These are phyloP conservation scores for Apis mellifera DNA, from an alignment of 1,140 invertebrate species.

Conservation along the genomic window DNA sequence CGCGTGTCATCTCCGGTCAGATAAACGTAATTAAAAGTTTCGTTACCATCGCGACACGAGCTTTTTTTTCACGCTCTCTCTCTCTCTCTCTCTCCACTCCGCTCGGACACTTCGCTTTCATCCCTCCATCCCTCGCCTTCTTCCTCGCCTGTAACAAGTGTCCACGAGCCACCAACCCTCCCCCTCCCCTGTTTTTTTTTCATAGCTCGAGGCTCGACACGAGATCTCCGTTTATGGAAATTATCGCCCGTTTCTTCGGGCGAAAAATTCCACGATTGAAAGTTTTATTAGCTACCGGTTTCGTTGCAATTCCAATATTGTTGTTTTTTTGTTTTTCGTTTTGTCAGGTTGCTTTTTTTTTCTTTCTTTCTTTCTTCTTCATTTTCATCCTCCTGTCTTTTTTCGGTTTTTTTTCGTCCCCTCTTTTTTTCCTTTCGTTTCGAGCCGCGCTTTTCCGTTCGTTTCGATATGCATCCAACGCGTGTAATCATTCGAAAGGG, in stretches of 20 bases:
- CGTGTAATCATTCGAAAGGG: constrained; percentile 12
- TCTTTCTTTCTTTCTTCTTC: not conserved
- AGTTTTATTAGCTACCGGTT: constrained; percentile 55
- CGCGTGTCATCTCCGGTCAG: constrained; percentile 45
- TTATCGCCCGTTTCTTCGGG: constrained; percentile 34
- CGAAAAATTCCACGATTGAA: constrained; percentile 47
- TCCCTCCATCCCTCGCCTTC: not conserved
- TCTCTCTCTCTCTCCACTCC: too few relatives aligned
- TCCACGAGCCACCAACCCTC: not conserved
- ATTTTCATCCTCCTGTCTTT: not conserved
- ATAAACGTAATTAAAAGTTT: constrained; percentile 66
- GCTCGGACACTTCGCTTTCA: too few relatives aligned
- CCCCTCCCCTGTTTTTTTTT: not conserved
- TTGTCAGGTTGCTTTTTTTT: too few relatives aligned
- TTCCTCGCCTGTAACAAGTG: constrained; percentile 42
- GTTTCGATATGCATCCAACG: not conserved
- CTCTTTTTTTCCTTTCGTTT: not conserved
- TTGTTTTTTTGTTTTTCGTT: too few relatives aligned
- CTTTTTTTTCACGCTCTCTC: constrained; percentile 27
- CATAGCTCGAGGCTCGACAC: constrained; percentile 6
- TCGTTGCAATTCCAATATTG: not conserved
- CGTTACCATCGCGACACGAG: constrained; percentile 40
- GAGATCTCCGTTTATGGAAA: constrained; percentile 38
- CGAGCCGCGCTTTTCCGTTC: not conserved
- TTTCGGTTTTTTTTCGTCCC: not conserved